Conservation (phyloP, 2,113 vertebrate species). For the Dolichallabes microphthalmus region DNA sequence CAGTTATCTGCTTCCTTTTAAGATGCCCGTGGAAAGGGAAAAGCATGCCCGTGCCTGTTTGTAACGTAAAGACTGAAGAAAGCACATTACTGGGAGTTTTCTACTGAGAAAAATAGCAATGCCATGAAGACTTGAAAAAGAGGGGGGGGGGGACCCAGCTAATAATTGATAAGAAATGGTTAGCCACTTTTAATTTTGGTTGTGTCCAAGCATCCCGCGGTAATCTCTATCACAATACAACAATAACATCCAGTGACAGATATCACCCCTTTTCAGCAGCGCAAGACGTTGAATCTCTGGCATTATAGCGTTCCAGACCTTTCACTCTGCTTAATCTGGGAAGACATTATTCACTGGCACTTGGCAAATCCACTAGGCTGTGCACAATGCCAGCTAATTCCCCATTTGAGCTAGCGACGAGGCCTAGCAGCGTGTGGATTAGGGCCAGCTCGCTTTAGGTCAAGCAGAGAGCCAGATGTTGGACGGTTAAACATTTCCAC, state of each 20-base stretch:
- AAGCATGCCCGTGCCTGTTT: background rate
- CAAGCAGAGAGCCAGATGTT: conserved; percentile 37
- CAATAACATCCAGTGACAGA: background rate
- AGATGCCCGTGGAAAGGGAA: background rate
- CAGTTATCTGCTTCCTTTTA: conserved; percentile 18
- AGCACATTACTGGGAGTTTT: background rate
- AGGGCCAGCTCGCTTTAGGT: conserved; percentile 21
- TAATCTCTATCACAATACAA: conserved; percentile 3
- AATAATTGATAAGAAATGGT: background rate
- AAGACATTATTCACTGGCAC: conserved; percentile 24
- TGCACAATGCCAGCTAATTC: conserved; percentile 39
- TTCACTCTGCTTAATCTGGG: conserved; percentile 29
- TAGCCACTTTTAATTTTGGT: background rate
- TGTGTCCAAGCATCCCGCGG: background rate
- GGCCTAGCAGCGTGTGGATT: conserved; percentile 21
- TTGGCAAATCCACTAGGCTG: conserved; percentile 41
- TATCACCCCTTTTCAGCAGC: background rate
- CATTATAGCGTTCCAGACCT: conserved; percentile 10
- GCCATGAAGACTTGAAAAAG: background rate
- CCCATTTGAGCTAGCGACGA: conserved; percentile 32
- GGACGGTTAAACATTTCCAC: conserved; percentile 36
- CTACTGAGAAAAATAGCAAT: background rate
- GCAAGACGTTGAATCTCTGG: background rate
- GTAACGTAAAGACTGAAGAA: background rate
- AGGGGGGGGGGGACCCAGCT: background rate